Evolutionary conservation across 2,113 vertebrate species (phyloP), one percentile per base, ranked within the genome.

Genomic region (human (Homo sapiens)): DNA sequence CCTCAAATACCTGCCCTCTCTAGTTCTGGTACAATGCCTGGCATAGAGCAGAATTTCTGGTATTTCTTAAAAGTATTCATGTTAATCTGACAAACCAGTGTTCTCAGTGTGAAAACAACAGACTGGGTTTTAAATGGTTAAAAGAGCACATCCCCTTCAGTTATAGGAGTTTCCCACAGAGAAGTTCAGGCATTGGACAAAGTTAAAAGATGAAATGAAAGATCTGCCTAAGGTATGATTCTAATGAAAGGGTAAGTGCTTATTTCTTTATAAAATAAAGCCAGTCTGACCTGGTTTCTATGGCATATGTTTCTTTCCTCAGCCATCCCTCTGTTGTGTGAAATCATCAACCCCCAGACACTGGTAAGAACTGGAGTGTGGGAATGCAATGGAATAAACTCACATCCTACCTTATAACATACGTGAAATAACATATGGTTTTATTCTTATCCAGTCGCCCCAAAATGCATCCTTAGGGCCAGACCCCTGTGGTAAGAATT

Each of bases 181-280:
- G 70, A 93, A 61, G 43, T 27, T 22, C 86, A 84, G 57, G n/a
- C 57, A 11, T 11, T 50, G 7, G 8, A 61, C 27, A 86, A 85
- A 93, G 27, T n/a, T 55, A 59, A 93, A 95, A 93, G 50, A 48
- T 75, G 82, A 89, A 86, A 72, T 73, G 43, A 92, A 96, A 59
- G 32, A 72, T 70, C 75, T 95, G 73, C 38, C 25, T 84, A 80
- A 90, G 45, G 45, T 80, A 17, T 64, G 55, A 80, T 48, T 84
- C 72, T 64, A 38, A 50, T 50, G 43, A 93, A 95, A 84, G 25
- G 13, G 35, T 78, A 88, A 94, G 59, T 68, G 32, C 11, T 90
- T 81, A 52, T 92, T 95, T 89, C 32, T 92, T 97, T 95, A 52
- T 90, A 90, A 96, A 91, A 66, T 68, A 97, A 96, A 94, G 48